Evolutionary conservation across 2,797 vertebrate genomes (phyloP).

Genomic region (Clarias platycephalus): DNA sequence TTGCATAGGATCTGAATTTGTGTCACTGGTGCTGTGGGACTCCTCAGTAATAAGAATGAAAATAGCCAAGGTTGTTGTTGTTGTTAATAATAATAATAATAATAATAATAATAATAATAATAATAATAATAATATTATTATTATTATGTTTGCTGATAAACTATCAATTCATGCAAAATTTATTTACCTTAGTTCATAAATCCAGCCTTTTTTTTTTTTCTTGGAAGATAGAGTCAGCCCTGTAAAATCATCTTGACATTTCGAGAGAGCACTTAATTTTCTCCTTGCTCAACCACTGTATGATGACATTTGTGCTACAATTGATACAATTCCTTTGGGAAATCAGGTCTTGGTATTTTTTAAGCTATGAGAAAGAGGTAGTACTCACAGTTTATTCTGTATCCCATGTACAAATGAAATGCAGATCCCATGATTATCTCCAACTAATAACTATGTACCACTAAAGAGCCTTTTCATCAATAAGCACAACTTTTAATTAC

Average conservation of each 20-base stretch:
- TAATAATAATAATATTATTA: too few relatives aligned
- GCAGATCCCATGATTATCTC: neutral
- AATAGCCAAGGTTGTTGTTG: neutral
- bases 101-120: too few relatives aligned
- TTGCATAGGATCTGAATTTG: neutral
- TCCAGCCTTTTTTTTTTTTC: constrained; percentile 6
- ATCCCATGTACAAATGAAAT: constrained; percentile 12
- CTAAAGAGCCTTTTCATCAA: neutral
- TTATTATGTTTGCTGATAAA: constrained; percentile 10
- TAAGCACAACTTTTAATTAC: neutral
- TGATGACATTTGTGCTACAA: constrained; percentile 42
- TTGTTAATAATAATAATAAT: neutral
- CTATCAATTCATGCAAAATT: neutral
- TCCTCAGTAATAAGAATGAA: neutral
- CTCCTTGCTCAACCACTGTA: constrained; percentile 38
- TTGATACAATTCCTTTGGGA: constrained; percentile 37
- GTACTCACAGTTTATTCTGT: constrained; percentile 19
- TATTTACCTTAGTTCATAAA: constrained; percentile 22
- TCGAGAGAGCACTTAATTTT: constrained; percentile 34
- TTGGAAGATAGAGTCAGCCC: constrained; percentile 18
- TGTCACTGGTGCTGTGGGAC: neutral
- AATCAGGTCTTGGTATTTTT: constrained; percentile 31
- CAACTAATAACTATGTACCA: neutral
- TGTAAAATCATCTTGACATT: constrained; percentile 43
- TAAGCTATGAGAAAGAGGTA: constrained; percentile 23